phyloP scores from a whole-genome alignment of 2,797 vertebrate species.

The Danio jaintianensis region DNA sequence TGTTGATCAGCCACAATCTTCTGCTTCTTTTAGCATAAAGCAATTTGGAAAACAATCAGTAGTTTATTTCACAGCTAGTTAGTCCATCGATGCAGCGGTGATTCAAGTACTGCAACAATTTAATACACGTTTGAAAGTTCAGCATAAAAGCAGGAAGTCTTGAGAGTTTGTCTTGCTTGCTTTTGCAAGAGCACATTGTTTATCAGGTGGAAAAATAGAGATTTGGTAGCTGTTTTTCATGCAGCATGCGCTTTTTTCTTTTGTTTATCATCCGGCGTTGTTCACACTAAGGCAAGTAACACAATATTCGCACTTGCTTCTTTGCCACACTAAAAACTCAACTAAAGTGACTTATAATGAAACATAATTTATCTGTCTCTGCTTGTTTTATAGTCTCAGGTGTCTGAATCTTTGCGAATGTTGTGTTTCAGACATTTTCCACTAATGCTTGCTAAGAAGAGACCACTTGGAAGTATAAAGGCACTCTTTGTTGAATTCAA shows the following conservation, averaged over 20 bases:
- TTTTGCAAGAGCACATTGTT: slow-evolving; percentile 31
- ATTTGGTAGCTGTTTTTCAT: slow-evolving; percentile 9
- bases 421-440: background rate
- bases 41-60: slow-evolving; percentile 27
- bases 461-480: background rate
- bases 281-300: slow-evolving; percentile 12
- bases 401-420: background rate
- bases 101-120: slow-evolving; percentile 34
- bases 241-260: background rate
- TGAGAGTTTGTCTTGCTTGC: slow-evolving; percentile 12
- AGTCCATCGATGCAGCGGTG: slow-evolving; percentile 5
- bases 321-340: background rate
- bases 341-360: slow-evolving; percentile 18
- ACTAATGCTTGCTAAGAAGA: background rate
- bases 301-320: background rate
- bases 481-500: too few relatives aligned
- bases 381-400: background rate
- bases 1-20: slow-evolving; percentile 10
- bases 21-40: slow-evolving; percentile 34
- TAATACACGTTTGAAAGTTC: slow-evolving; percentile 37
- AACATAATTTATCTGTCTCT: background rate
- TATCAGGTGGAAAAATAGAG: slow-evolving; percentile 28
- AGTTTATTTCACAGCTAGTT: slow-evolving; percentile 49
- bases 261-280: background rate
- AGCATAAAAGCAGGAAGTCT: background rate